Evolutionary conservation across 2,888 invertebrate species (phyloP).

Genomic region (Rugalucina vietnamica): DNA sequence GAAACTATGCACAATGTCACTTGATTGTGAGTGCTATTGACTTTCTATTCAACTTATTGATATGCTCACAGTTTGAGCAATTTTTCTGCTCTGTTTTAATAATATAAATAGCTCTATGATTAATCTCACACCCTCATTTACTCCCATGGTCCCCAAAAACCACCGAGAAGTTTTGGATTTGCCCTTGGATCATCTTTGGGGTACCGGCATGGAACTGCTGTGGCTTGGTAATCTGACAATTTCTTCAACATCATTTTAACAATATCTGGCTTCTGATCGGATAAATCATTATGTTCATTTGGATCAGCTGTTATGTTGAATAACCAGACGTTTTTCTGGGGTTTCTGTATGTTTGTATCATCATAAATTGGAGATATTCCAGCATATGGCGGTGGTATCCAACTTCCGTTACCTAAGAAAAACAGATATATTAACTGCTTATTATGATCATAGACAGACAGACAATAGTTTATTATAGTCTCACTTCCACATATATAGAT

Average conservation of each 20-base stretch:
- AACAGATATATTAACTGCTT: background rate
- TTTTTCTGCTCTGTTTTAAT: too few relatives aligned
- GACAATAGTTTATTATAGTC: too few relatives aligned
- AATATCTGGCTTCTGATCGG: constrained; percentile 64
- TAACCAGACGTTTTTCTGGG: constrained; percentile 79
- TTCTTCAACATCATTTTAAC: constrained; percentile 72
- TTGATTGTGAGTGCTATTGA: too few relatives aligned
- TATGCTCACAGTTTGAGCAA: too few relatives aligned
- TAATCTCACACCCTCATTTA: too few relatives aligned
- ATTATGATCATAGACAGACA: too few relatives aligned
- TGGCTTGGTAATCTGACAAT: constrained; percentile 73
- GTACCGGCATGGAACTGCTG: constrained; percentile 79
- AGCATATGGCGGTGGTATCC: constrained; percentile 71
- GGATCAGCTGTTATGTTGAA: constrained; percentile 81
- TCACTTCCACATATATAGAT: too few relatives aligned
- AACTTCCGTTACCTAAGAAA: constrained; percentile 70
- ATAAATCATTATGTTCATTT: constrained; percentile 76
- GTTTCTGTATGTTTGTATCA: background rate
- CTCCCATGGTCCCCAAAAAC: constrained; percentile 82
- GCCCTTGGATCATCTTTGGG: constrained; percentile 74
- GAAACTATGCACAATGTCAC: too few relatives aligned
- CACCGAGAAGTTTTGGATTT: constrained; percentile 76
- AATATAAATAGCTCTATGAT: too few relatives aligned
- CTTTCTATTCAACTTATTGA: too few relatives aligned
- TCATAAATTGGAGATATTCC: background rate